Evolutionary conservation across 2,888 invertebrate genomes (phyloP), one percentile per base, ranked within the genome.

Genomic region (Drepanosiphum platanoidis): DNA sequence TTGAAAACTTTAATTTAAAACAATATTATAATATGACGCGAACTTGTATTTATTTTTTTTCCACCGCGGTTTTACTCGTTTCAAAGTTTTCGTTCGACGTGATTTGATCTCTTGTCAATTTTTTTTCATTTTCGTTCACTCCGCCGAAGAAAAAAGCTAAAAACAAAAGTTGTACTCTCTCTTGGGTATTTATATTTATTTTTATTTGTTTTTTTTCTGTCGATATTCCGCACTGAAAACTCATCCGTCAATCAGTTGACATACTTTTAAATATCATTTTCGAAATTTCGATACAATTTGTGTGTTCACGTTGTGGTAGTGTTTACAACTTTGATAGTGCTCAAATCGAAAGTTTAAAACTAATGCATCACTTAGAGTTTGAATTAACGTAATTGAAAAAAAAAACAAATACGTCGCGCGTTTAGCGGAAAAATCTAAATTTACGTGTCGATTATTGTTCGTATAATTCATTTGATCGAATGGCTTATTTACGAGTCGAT

Each of bases 161-260:
- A 61, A 5, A 46, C n/a, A 52, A 52, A 75, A 52, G 74, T 52
- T 52, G 22, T 74, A 46, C 32, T n/a, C 46, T n/a, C 46, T 22
- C 46, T 1, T 32, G 46, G 46, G 18, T 18, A n/a, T n/a, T 52
- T 52, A 52, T 52, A 52, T 2, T 52, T 52, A 2, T 22, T 46
- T 46, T 46, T 42, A 42, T 42, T 42, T 42, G 32, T 52, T 30
- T 32, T 27, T 52, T 72, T 71, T 39, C 32, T 74, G 46, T 74
- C 74, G n/a, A 32, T 34, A 13, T 52, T 74, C n/a, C 32, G 58
- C 58, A n/a, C 27, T 8, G 5, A 18, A 30, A 74, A 32, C 74
- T 18, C 52, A 74, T 74, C 74, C 74, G 32, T 52, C 52, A 61
- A 75, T 75, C 74, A 34, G 34, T 75, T n/a, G n/a, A n/a, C n/a